These are phyloP conservation scores for Neodon shergylaensis DNA, from an alignment of 2,113 vertebrate genomes.

Conservation along the genomic window DNA sequence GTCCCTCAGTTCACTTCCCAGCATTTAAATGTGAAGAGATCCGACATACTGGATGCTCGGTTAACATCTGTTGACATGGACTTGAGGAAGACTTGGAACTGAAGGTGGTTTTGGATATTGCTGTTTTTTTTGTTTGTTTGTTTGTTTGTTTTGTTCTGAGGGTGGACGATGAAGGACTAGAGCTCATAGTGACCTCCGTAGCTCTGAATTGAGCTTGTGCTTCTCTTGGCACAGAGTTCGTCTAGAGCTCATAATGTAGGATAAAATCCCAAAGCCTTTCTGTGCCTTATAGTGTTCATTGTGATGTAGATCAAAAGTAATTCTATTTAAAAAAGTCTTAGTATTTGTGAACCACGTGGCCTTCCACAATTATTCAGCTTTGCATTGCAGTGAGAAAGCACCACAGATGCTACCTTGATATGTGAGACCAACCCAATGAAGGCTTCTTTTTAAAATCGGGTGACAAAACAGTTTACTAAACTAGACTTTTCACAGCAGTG, in stretches of 20 bases:
- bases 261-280: background rate
- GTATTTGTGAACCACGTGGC: background rate
- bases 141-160: background rate
- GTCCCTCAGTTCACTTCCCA: background rate
- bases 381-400: background rate
- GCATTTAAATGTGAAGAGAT: background rate
- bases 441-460: background rate
- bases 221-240: background rate
- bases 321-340: background rate
- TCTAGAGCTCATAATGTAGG: background rate
- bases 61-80: background rate
- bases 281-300: background rate
- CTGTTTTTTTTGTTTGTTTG: background rate
- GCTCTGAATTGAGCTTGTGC: background rate
- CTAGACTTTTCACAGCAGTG: background rate
- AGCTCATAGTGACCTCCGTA: background rate
- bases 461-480: background rate
- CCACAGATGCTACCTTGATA: background rate
- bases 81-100: background rate
- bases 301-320: background rate
- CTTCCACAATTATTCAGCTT: background rate
- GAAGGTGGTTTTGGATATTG: background rate
- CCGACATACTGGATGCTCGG: background rate
- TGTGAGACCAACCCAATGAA: background rate
- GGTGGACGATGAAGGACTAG: background rate